Base-by-base conservation (phyloP, 2,888 invertebrate genomes). In the Parnassius smintheus region DNA sequence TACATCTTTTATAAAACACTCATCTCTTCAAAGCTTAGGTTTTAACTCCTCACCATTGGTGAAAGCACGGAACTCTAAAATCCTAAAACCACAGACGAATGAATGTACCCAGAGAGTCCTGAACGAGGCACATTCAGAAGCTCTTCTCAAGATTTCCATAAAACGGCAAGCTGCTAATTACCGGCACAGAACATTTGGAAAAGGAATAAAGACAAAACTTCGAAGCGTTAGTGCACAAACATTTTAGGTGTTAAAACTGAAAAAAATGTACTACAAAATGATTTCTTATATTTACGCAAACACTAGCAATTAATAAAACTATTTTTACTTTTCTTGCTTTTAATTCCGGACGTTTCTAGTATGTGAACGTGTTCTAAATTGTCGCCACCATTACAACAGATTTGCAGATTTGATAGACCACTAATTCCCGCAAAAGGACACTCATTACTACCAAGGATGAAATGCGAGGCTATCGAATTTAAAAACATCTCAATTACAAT, bases 41-140 rank as follows among this genome's bases (percentile, higher is more conserved):
- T 22, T 59, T 35, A n/a, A 50, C 35, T 35, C 35, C 7, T 35
- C 35, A 7, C 44, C 22, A n/a, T n/a, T 55, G 44, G 9, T 22
- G 12, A 25, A 25, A 50, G 49, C 10, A 55, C n/a, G 10, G 46
- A 46, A 45, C 11, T 44, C 49, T 55, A 50, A 42, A 13, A 44
- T n/a, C 42, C 10, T 10, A 44, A 61, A 51, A 35, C 3, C 10
- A 22, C 52, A 44, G 42, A n/a, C 18, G 42, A 8, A 41, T 25
- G 44, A 44, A 13, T 12, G 41, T 9, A 13, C 51, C 42, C n/a
- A 35, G 13, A 18, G 13, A 2, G 41, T 46, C 22, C 57, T 18
- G 57, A 62, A 62, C 53, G 62, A 62, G 57, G 22, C 11, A 53
- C 42, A 62, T 62, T 62, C 62, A 61, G 56, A n/a, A 9, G 9